Conservation (phyloP, 2,888 invertebrate genomes). For the Vannuccia rotundouncinata region DNA sequence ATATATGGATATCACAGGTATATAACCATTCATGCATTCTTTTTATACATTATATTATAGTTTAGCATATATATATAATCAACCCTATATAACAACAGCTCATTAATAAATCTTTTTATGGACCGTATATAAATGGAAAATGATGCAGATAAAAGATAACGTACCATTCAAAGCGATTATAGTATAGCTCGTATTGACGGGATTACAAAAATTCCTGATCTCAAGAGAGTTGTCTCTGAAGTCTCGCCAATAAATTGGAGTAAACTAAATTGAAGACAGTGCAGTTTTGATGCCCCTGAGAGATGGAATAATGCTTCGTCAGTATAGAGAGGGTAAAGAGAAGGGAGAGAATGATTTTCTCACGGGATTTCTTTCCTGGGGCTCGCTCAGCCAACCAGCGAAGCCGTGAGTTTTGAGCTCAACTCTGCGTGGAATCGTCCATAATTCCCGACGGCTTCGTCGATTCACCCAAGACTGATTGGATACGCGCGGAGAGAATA, state of each 20-base stretch:
- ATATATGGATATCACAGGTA: no score
- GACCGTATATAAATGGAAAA: no score
- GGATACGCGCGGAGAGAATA: no score
- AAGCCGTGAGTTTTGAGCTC: background rate
- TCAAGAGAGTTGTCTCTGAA: background rate
- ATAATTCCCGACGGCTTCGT: background rate
- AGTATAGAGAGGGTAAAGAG: background rate
- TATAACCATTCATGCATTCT: no score
- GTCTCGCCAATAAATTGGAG: no score
- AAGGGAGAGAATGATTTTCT: background rate
- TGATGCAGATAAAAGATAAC: background rate
- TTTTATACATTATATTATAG: background rate
- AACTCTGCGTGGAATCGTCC: background rate
- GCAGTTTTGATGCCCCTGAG: background rate
- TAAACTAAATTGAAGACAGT: background rate
- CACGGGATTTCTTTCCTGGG: background rate
- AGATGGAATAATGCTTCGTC: background rate
- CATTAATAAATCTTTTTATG: no score
- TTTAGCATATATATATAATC: background rate
- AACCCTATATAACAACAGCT: no score
- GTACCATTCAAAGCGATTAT: background rate
- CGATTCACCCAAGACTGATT: background rate
- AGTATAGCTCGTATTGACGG: background rate
- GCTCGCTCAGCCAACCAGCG: background rate
- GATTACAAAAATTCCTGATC: no score